phyloP scores from a whole-genome alignment of 2,797 vertebrate genomes.

The Rhinella marina region DNA sequence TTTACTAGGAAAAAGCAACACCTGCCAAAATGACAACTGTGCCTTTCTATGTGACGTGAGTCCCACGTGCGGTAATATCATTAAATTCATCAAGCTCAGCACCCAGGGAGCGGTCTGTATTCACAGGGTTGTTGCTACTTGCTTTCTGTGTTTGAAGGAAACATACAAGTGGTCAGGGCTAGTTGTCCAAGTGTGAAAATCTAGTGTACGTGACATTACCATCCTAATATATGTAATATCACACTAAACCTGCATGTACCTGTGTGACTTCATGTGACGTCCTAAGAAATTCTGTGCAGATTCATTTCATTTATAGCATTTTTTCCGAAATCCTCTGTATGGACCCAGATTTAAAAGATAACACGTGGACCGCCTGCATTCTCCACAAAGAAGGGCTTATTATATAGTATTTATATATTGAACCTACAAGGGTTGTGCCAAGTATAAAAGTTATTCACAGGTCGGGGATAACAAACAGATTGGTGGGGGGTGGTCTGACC shows the following conservation, averaged over 20 bases:
- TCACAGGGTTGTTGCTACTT: not conserved
- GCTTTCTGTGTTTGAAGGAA: not conserved
- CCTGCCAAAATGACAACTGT: constrained; percentile 54
- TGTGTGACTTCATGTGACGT: not conserved
- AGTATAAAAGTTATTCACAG: too few relatives aligned
- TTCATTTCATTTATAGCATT: not conserved
- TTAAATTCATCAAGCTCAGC: not conserved
- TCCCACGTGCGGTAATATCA: not conserved
- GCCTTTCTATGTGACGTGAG: constrained; percentile 45
- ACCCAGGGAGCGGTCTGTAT: not conserved
- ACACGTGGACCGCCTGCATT: not conserved
- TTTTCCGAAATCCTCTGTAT: not conserved
- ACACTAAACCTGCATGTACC: not conserved
- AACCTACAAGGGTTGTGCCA: too few relatives aligned
- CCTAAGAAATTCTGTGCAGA: not conserved
- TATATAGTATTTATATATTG: too few relatives aligned
- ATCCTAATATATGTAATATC: not conserved
- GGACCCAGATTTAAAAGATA: not conserved
- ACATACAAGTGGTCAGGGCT: not conserved
- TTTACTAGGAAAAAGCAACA: constrained; percentile 17
- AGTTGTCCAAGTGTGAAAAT: not conserved
- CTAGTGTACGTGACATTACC: not conserved
- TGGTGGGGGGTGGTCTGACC: too few relatives aligned
- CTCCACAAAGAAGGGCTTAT: not conserved
- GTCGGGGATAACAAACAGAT: too few relatives aligned